Conservation (phyloP, 2,113 vertebrate species). For the Rhea pennata region DNA sequence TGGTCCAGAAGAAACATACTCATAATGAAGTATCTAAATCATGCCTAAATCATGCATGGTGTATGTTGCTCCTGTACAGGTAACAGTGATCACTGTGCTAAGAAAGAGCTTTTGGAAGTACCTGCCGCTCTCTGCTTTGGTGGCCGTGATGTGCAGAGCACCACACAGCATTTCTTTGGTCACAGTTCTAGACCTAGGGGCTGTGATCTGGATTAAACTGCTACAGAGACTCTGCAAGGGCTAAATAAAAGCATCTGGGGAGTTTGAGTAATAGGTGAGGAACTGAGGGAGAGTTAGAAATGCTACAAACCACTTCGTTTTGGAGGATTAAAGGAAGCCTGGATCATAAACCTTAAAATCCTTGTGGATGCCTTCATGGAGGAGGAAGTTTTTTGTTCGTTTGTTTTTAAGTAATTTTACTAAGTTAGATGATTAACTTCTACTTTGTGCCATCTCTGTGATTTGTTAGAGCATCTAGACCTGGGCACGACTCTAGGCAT, state of each 20-base stretch:
- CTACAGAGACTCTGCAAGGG: background rate
- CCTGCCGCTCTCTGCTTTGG: rapidly evolving
- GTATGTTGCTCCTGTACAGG: background rate
- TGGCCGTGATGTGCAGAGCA: background rate
- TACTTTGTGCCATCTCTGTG: background rate
- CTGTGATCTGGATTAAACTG: background rate
- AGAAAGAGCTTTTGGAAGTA: background rate
- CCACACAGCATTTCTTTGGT: background rate
- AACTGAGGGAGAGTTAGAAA: background rate
- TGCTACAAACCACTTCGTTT: background rate
- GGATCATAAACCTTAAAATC: background rate
- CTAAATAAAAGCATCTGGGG: background rate
- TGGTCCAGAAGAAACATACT: background rate
- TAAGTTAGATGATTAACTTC: background rate
- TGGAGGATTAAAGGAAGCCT: background rate
- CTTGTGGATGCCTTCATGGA: background rate
- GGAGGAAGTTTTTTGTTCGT: background rate
- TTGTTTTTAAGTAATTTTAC: background rate
- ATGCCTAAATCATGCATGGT: background rate
- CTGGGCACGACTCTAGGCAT: background rate
- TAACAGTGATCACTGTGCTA: rapidly evolving
- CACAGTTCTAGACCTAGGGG: background rate
- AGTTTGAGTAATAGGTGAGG: background rate
- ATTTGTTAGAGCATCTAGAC: background rate
- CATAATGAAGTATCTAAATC: background rate